phyloP scores from a whole-genome alignment of 1,140 invertebrate species.

The Drosophila orena region DNA sequence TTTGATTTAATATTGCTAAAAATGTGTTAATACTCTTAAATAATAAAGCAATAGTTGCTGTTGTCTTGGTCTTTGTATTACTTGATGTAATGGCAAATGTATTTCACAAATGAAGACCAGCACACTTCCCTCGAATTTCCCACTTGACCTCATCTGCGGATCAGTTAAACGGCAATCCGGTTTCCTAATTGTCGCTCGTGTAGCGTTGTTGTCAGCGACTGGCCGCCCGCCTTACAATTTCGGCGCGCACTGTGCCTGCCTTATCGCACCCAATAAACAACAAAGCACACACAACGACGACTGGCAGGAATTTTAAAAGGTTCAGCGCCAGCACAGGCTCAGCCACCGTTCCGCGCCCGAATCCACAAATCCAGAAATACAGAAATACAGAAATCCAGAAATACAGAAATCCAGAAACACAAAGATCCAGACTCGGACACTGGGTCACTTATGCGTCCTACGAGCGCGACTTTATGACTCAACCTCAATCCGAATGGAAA shows the following conservation, averaged over 20 bases:
- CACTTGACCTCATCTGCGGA: constrained; percentile 52
- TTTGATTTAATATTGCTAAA: constrained; percentile 13
- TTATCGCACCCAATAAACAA: constrained; percentile 81
- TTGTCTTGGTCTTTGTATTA: not conserved
- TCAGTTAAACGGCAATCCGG: constrained; percentile 51
- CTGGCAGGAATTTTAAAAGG: constrained; percentile 84
- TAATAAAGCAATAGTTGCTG: constrained; percentile 17
- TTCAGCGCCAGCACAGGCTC: constrained; percentile 66
- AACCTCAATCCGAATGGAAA: constrained; percentile 48
- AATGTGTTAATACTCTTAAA: constrained; percentile 11
- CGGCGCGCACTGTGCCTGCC: constrained; percentile 57
- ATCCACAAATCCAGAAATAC: constrained; percentile 16
- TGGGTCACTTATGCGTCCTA: constrained; percentile 75
- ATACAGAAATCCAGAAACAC: not conserved
- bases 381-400: constrained; percentile 14
- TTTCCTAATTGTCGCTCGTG: constrained; percentile 48
- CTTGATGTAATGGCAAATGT: not conserved
- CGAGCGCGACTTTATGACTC: constrained; percentile 76
- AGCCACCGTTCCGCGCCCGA: constrained; percentile 29
- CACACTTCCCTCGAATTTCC: constrained; percentile 37
- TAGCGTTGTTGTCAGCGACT: constrained; percentile 11
- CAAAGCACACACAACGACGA: constrained; percentile 70
- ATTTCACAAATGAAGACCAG: constrained; percentile 25
- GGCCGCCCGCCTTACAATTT: constrained; percentile 66
- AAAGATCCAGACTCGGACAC: constrained; percentile 43